Base-by-base conservation (phyloP, 2,888 invertebrate species). In the Eupithecia exiguata region DNA sequence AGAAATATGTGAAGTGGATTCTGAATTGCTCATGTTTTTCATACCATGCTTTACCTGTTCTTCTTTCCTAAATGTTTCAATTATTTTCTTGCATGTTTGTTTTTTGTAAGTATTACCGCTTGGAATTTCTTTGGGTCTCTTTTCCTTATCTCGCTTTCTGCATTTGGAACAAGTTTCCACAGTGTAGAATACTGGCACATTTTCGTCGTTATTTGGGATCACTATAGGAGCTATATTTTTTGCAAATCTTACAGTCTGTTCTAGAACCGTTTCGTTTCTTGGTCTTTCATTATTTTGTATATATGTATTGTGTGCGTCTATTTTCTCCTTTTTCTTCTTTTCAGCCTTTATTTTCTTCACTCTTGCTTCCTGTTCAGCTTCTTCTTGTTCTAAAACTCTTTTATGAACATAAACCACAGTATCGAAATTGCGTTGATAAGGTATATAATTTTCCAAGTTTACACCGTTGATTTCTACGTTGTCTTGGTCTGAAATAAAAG, bases 331-430 rank as follows among this genome's bases (percentile, higher is more conserved):
- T 68, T 58, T 81, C 75, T 74, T 80, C 78, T 61, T 73, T 43
- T 76, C 79, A 75, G 18, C 72, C n/a, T 71, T 78, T 77, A 70
- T 65, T 70, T 76, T 68, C 16, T 35, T 75, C 25, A n/a, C 1
- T 66, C 77, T 79, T 49, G 69, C 70, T 72, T 79, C 80, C 68
- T 79, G 80, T 9, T 70, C 66, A 74, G 77, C 79, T 14, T 71
- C 68, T 36, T 77, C 72, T 75, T 79, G 70, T 43, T 79, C 74
- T 18, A 88, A 78, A 76, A 84, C 88, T 78, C 86, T 92, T 82
- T 92, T 93, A 73, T 94, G 94, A 36, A 91, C 83, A 73, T 87
- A 94, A 58, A 90, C 86, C 40, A 91, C 84, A 2, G 92, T 90
- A 79, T 92, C 92, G 69, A 81, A 86, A 43, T 89, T 89, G 35